Evolutionary conservation across 2,113 vertebrate genomes (phyloP), one percentile per base, ranked within the genome.

Genomic region (Typhlomys cinereus): DNA sequence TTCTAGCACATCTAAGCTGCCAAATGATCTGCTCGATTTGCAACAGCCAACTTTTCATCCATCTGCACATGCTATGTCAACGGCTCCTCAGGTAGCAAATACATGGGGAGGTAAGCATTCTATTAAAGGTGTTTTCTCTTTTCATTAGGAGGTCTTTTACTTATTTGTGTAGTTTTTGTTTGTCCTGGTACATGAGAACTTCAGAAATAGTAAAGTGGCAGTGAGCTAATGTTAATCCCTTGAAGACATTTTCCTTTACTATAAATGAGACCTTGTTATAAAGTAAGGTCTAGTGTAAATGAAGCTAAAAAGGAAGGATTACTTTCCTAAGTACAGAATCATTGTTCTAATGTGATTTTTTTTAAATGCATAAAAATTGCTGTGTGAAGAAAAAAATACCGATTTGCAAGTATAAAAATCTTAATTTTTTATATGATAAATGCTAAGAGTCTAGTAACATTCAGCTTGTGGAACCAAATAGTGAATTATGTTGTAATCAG

Each of bases 11-110:
- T 98, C 99, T 96, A 99, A 99, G 98, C 98, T 99, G 98, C 98
- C 98, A 97, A 99, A 98, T 92, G 99, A 99, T 97, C 98, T 99
- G 92, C 98, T 99, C 97, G 99, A 99, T 98, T 98, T 99, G 95
- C 99, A 99, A 96, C 99, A 99, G 98, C 99, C 99, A 95, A 98
- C 98, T 85, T 99, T 99, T 98, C 99, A 99, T 96, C 98, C 98
- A 5, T 95, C 98, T 82, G 98, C 99, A 95, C 98, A 98, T 97
- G 96, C 99, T 83, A 97, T 99, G 95, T 97, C 99, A 89, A 96
- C 98, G 95, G 96, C 97, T 96, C 98, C 98, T 95, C 98, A 98
- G 97, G 98, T 98, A 94, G 98, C 99, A 96, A 98, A 97, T 97
- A 98, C 99, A 95, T 99, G 99, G 99, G 99, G 98, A 99, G 99